Percentiles rank a stretch among this genome's conserved stretches.
These are phyloP conservation scores for Nymphicus hollandicus DNA, from an alignment of 2,113 vertebrate genomes.

Conservation along the genomic window DNA sequence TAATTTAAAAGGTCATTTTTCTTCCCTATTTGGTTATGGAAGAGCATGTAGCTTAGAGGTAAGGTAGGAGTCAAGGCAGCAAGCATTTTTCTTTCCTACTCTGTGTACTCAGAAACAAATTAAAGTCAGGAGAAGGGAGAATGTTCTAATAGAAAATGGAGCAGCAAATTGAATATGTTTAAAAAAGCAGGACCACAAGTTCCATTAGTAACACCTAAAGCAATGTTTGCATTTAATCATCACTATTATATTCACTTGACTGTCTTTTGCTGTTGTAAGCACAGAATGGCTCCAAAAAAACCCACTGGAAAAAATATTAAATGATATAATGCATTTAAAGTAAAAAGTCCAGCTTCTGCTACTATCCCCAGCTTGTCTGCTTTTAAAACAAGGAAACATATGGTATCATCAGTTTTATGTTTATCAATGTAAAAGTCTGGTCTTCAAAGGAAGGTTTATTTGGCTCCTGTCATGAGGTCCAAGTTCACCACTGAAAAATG, in stretches of 20 bases:
- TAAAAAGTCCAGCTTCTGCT: background rate
- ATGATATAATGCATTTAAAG: background rate
- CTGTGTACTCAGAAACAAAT: background rate
- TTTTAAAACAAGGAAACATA: background rate
- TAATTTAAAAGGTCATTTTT: conserved; percentile 40
- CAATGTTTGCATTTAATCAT: conserved; percentile 11
- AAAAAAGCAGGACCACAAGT: background rate
- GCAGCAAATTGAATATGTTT: background rate
- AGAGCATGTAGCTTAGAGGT: background rate
- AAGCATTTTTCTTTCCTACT: conserved; percentile 14
- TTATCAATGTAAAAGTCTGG: background rate
- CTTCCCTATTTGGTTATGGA: conserved; percentile 15
- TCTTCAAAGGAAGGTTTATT: background rate
- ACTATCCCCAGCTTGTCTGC: background rate
- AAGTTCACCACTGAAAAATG: background rate
- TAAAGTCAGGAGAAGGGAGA: background rate
- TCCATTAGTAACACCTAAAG: background rate
- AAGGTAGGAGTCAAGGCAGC: conserved; percentile 5
- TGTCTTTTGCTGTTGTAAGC: background rate
- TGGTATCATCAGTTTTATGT: background rate
- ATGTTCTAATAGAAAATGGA: conserved; percentile 12
- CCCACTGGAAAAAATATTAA: background rate
- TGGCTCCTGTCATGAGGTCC: background rate
- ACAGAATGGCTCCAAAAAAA: background rate
- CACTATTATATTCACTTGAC: background rate